Evolutionary conservation across 2,797 vertebrate genomes (phyloP), one percentile per base, ranked within the genome.

Genomic region (Euthynnus affinis): DNA sequence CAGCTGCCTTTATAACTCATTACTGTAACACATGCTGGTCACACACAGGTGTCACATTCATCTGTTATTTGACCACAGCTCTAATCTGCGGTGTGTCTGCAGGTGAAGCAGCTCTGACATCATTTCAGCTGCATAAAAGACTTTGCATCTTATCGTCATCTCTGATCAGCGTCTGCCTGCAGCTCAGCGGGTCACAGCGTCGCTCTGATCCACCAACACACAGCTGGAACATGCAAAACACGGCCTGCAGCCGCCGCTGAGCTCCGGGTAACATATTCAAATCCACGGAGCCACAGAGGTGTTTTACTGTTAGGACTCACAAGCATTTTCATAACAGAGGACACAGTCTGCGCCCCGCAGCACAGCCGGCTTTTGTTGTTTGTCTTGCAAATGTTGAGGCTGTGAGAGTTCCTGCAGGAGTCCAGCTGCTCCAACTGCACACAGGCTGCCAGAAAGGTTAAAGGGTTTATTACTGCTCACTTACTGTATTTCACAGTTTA

Each of bases 81-180:
- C 46, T 25, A 27, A 46, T 27, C 8, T 37, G 1, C 8, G 34
- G 34, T 37, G 29, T 37, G 51, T 42, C 51, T 9, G 2, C 8
- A 27, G 52, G 66, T 18, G 34, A 4, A 55, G 65, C 52, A 68
- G 66, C 49, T 55, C 18, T 48, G 66, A 29, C 22, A 1, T 34
- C 9, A 20, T 42, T 22, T 7, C 25, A 18, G 29, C 46, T 9
- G 34, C 34, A 37, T 42, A 37, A 65, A 52, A 15, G 1, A 59
- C 57, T 76, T 76, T 76, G 74, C 74, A 76, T 76, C 65, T 76
- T 76, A 76, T 76, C 74, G 10, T 6, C 2, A 2, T 9, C 32
- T 10, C 6, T 1, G 37, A 76, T 68, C 65, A 3, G 51, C 17
- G 23, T 22, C 20, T 0, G 44, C 44, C 53, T 22, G 62, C 62